These are phyloP conservation scores for Isichthys henryi DNA, from an alignment of 2,113 vertebrate species.

Conservation along the genomic window DNA sequence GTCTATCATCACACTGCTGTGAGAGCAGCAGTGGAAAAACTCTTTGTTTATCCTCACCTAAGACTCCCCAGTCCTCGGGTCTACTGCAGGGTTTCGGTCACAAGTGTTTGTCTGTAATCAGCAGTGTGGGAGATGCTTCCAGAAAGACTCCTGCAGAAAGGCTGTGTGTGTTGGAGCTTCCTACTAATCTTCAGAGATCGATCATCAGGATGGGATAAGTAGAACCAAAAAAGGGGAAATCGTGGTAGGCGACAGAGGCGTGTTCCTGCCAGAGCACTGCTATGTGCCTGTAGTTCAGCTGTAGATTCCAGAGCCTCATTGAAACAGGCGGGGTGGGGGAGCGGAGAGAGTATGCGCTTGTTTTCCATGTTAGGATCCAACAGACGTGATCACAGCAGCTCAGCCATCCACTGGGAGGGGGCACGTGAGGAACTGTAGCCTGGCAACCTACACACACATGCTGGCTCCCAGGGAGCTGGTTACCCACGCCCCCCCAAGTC, in stretches of 20 bases:
- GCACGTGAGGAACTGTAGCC: neutral
- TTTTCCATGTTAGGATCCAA: conserved; percentile 29
- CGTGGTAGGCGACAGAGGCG: no score
- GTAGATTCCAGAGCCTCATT: conserved; percentile 5
- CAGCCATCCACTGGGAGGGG: neutral
- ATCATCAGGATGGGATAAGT: neutral
- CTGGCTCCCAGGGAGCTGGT: neutral
- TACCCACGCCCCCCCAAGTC: neutral
- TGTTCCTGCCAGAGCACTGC: neutral
- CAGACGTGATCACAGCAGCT: conserved; percentile 21
- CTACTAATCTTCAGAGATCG: neutral
- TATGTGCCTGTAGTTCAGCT: neutral
- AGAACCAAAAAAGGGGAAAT: neutral
- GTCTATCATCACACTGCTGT: neutral
- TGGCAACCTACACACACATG: neutral
- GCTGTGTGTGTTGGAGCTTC: neutral
- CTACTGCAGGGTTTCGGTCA: neutral
- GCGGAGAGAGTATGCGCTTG: conserved; percentile 19
- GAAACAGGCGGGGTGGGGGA: conserved; percentile 2
- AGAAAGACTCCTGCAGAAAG: neutral
- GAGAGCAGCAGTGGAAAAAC: neutral
- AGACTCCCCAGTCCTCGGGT: neutral
- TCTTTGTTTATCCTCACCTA: neutral
- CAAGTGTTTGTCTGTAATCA: neutral
- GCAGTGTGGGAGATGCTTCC: neutral